Conservation (phyloP, 92 coral and sea anemone species). For the Zoanthus solanderi region DNA sequence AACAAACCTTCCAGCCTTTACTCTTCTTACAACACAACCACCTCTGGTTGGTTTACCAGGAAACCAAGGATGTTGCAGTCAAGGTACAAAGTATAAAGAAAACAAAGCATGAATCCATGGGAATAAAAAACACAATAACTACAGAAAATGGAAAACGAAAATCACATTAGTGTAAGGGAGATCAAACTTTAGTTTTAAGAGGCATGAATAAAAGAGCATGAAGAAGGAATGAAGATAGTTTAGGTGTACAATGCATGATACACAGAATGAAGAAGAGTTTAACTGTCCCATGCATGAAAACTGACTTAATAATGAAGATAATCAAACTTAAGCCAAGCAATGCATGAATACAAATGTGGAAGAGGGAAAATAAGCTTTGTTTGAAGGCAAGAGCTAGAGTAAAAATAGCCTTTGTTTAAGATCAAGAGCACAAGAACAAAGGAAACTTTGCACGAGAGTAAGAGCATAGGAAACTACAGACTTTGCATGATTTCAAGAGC, state of each 20-base stretch:
- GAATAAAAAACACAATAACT: neutral
- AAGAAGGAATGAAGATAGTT: neutral
- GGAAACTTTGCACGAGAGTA: neutral
- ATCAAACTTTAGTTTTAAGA: neutral
- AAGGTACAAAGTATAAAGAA: constrained; percentile 14
- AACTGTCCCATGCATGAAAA: neutral
- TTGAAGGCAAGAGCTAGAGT: neutral
- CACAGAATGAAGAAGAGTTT: too few relatives aligned
- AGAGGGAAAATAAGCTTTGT: neutral
- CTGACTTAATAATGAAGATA: neutral
- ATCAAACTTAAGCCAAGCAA: neutral
- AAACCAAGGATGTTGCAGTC: constrained; percentile 28
- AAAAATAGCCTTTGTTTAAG: neutral
- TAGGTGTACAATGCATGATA: too few relatives aligned
- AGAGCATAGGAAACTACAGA: neutral
- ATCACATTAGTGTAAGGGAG: neutral
- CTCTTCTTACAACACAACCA: neutral
- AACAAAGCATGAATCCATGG: neutral
- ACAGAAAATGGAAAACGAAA: neutral
- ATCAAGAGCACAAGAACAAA: neutral
- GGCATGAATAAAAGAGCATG: neutral
- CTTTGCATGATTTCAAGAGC: neutral
- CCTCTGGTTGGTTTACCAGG: neutral
- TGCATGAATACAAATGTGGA: neutral
- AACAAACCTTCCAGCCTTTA: neutral